Conservation (phyloP, 2,888 invertebrate species). For the Allolobophora icterica region DNA sequence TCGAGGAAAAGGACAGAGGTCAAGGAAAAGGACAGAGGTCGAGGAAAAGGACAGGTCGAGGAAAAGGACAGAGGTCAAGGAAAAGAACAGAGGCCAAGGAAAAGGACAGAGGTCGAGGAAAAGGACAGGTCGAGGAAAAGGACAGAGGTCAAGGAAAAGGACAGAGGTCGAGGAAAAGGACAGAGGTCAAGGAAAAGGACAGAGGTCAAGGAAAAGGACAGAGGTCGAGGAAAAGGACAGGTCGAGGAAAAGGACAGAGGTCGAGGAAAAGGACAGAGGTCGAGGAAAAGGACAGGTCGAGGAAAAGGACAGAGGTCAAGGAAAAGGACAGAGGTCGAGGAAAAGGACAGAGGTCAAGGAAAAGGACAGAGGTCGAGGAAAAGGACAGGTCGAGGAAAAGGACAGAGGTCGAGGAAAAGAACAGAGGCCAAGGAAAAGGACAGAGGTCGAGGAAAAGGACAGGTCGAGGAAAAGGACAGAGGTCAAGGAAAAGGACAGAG, state of each 20-base stretch:
- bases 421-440: not conserved
- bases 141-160: not conserved
- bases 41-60: not conserved
- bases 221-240: not conserved
- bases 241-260: no score
- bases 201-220: not conserved
- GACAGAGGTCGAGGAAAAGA: no score
- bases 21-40: not conserved
- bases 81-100: not conserved
- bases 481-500: not conserved
- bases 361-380: not conserved
- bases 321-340: not conserved
- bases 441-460: not conserved
- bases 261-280: not conserved
- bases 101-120: not conserved
- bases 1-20: not conserved
- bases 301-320: not conserved
- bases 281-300: not conserved
- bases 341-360: not conserved
- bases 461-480: no score
- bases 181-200: not conserved
- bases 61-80: not conserved
- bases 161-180: not conserved
- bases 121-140: no score
- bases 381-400: not conserved